Conservation (phyloP, 2,797 vertebrate genomes). For the Myotis findleyi region DNA sequence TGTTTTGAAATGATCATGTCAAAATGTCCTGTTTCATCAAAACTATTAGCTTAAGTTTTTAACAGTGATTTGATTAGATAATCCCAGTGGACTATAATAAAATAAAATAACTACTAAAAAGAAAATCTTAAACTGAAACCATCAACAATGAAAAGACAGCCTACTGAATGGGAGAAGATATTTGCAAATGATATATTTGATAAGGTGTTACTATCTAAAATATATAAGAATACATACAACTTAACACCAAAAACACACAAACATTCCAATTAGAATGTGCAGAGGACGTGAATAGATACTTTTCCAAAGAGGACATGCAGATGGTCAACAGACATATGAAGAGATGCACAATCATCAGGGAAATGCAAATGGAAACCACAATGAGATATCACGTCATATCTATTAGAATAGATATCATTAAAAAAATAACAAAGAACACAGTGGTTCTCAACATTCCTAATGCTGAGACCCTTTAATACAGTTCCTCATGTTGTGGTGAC, state of each 20-base stretch:
- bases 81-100: neutral
- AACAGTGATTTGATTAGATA: conserved; percentile 55
- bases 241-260: neutral
- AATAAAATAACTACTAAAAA: neutral
- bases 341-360: neutral
- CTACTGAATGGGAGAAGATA: neutral
- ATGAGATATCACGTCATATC: neutral
- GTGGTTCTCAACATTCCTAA: too few species aligned
- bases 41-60: conserved; percentile 62
- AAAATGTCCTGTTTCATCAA: conserved; percentile 64
- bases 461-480: too few species aligned
- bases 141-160: neutral
- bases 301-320: neutral
- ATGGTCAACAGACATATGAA: neutral
- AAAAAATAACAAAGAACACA: neutral
- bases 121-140: neutral
- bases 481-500: too few species aligned
- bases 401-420: neutral
- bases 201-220: neutral
- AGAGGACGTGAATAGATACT: neutral
- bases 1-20: conserved; percentile 69
- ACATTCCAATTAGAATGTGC: neutral
- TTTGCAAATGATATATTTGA: neutral
- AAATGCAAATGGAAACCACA: neutral
- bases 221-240: neutral